These are phyloP conservation scores for Microcebus griseorufus DNA, from an alignment of 2,113 vertebrate genomes.

Conservation along the genomic window DNA sequence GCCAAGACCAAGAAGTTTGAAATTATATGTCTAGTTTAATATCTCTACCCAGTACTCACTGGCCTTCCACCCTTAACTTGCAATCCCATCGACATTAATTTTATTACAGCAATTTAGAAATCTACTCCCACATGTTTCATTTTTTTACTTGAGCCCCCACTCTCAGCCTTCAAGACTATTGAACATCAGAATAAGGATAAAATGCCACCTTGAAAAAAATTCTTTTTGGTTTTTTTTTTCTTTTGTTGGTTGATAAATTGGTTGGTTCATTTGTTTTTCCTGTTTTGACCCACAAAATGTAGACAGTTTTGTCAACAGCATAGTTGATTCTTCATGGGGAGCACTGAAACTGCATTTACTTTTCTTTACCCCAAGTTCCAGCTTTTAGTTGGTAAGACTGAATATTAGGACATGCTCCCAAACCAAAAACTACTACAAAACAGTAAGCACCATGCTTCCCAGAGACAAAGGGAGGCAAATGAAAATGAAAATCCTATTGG, in stretches of 20 bases:
- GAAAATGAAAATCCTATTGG: neutral
- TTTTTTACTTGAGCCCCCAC: neutral
- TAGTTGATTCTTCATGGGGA: neutral
- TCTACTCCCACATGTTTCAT: neutral
- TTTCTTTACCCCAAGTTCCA: neutral
- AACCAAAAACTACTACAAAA: neutral
- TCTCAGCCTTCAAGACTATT: neutral
- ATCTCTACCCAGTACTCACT: neutral
- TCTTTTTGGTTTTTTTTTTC: neutral
- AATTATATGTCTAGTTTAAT: neutral
- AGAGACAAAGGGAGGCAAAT: neutral
- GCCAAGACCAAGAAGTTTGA: neutral
- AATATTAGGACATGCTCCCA: neutral
- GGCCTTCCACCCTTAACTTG: neutral
- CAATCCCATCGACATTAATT: neutral
- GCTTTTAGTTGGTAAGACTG: neutral
- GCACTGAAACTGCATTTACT: neutral
- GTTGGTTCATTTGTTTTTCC: neutral
- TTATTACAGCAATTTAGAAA: constrained; percentile 6
- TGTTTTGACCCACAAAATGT: neutral
- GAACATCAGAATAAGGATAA: neutral
- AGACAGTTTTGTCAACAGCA: neutral
- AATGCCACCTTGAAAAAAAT: neutral
- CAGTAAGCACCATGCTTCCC: neutral
- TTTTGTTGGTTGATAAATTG: neutral